phyloP scores from a whole-genome alignment of 2,888 invertebrate genomes.

The Trimorus sp. region DNA sequence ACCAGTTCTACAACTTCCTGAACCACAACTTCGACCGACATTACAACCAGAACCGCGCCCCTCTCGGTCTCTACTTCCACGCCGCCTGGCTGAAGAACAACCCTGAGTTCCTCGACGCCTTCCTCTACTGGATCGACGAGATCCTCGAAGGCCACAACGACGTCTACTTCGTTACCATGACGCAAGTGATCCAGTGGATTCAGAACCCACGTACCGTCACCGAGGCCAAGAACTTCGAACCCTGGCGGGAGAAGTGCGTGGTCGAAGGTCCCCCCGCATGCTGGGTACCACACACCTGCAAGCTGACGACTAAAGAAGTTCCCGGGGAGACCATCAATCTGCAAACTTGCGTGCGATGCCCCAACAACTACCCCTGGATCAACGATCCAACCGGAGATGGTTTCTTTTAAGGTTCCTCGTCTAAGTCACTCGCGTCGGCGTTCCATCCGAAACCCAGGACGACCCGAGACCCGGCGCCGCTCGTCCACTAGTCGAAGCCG shows the following conservation, averaged over 20 bases:
- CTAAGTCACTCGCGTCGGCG: constrained; percentile 64
- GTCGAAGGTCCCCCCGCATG: constrained; percentile 92
- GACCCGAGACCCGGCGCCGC: constrained; percentile 25
- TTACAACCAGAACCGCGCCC: constrained; percentile 94
- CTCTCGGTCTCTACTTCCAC: constrained; percentile 95
- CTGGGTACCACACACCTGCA: constrained; percentile 95
- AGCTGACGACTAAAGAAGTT: constrained; percentile 94
- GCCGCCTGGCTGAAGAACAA: constrained; percentile 97
- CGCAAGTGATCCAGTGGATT: constrained; percentile 98
- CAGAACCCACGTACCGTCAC: constrained; percentile 93
- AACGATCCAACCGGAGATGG: constrained; percentile 95
- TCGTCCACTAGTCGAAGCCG: constrained; percentile 66
- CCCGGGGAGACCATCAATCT: constrained; percentile 97
- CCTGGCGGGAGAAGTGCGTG: constrained; percentile 96
- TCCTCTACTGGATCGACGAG: constrained; percentile 97
- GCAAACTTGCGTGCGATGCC: constrained; percentile 96
- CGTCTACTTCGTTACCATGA: constrained; percentile 97
- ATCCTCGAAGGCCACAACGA: constrained; percentile 92
- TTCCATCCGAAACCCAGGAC: constrained; percentile 30
- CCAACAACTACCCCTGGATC: constrained; percentile 97
- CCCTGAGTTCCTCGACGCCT: constrained; percentile 95
- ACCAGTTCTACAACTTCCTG: constrained; percentile 96
- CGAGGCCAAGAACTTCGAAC: constrained; percentile 95
- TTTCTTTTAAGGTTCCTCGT: constrained; percentile 87
- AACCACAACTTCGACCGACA: constrained; percentile 97